These are phyloP conservation scores for Hirtodrosophila confusa DNA, from an alignment of 2,888 invertebrate species.

Conservation along the genomic window DNA sequence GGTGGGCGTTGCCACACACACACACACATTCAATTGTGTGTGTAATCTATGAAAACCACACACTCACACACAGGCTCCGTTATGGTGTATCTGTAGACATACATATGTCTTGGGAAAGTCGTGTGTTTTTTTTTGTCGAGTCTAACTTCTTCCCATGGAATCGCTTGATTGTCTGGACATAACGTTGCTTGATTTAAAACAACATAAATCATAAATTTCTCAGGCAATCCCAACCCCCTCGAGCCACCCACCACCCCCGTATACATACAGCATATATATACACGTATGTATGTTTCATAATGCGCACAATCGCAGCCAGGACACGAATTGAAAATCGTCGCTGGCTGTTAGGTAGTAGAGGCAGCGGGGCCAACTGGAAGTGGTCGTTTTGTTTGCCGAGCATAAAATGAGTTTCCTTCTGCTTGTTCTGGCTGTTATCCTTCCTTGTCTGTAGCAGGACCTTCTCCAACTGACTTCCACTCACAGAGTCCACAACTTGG, in stretches of 20 bases:
- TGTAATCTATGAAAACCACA: constrained; percentile 71
- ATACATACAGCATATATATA: neutral
- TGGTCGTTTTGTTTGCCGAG: constrained; percentile 53
- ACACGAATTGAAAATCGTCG: constrained; percentile 57
- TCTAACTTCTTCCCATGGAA: constrained; percentile 30
- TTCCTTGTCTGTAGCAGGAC: constrained; percentile 14
- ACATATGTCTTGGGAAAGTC: constrained; percentile 47
- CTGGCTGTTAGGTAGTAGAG: constrained; percentile 4
- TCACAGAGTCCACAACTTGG: constrained; percentile 16
- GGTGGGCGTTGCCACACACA: constrained; percentile 65
- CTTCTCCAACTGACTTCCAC: neutral
- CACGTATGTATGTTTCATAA: constrained; percentile 46
- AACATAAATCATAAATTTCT: constrained; percentile 78
- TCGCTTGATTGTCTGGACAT: constrained; percentile 52
- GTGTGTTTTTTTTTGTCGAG: constrained; percentile 6
- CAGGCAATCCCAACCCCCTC: constrained; percentile 11
- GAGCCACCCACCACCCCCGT: neutral
- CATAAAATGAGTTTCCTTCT: constrained; percentile 62
- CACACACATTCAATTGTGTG: constrained; percentile 55
- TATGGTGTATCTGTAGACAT: constrained; percentile 14
- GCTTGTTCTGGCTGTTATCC: constrained; percentile 15
- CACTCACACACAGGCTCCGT: constrained; percentile 27
- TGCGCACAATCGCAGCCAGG: constrained; percentile 70
- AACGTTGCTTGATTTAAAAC: constrained; percentile 50
- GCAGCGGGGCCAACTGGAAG: constrained; percentile 15